These are phyloP conservation scores for Sthenelais limicola DNA, from an alignment of 2,888 invertebrate species.

Conservation along the genomic window DNA sequence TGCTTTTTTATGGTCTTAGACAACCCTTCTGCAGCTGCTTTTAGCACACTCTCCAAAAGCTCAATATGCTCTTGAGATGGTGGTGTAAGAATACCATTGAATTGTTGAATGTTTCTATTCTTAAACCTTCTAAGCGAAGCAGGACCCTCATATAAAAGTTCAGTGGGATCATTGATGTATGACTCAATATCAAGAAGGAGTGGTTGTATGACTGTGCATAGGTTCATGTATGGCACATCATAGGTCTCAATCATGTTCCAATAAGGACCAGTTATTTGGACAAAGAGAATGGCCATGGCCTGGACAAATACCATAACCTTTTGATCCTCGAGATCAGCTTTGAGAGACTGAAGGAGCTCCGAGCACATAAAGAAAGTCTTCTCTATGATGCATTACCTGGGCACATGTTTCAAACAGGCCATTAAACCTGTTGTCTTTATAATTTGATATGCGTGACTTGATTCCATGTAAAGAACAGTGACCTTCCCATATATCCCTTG, in stretches of 20 bases:
- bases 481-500: not conserved
- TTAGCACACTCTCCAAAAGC: slow-evolving; percentile 3
- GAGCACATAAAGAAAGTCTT: slow-evolving; percentile 9
- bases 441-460: not conserved
- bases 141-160: slow-evolving; percentile 16
- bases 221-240: slow-evolving; percentile 22
- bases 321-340: slow-evolving; percentile 12
- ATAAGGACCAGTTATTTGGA: slow-evolving; percentile 16
- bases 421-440: slow-evolving; percentile 34
- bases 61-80: slow-evolving; percentile 10
- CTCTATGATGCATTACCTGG: slow-evolving; percentile 11
- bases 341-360: slow-evolving; percentile 15
- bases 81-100: not conserved
- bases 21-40: not conserved
- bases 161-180: slow-evolving; percentile 1
- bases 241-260: slow-evolving; percentile 20
- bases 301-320: slow-evolving; percentile 13
- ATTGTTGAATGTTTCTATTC: not conserved
- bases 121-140: not conserved
- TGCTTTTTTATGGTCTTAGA: not conserved
- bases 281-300: slow-evolving; percentile 18
- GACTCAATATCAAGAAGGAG: slow-evolving; percentile 5
- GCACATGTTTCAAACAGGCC: slow-evolving; percentile 18
- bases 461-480: slow-evolving; percentile 9
- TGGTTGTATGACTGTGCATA: not conserved